Evolutionary conservation across 2,888 invertebrate species (phyloP), one percentile per base, ranked within the genome.

Genomic region (Eupithecia dodoneata): DNA sequence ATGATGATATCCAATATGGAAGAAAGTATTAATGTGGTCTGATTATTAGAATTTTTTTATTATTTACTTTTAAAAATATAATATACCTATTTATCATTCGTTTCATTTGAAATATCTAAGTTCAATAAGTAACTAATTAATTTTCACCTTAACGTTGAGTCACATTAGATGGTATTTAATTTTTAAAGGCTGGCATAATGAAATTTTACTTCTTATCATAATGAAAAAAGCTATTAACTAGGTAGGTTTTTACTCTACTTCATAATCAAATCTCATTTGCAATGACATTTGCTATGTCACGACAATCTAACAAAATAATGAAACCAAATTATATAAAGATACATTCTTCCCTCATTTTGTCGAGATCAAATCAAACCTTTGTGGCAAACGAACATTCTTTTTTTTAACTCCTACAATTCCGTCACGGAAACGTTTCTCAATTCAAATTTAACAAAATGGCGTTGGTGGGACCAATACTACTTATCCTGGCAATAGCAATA

Each of bases 1-100:
- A 12, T 15, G 59, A 66, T 65, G 77, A 73, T 47, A 44, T 15
- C 5, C 77, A 86, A 15, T 90, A 91, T 72, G 92, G 91, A 2
- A 89, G 88, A 74, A 76, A 78, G 69, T 78, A 63, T 30, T 74
- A 15, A 73, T 30, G 15, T 75, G 71, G 9, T 71, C 13, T 65
- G 59, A 41, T 65, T 41, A 7, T 18, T 41, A 41, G 0, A 9
- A 10, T 41, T 65, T 41, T 42, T 4, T 12, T 18, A 63, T 4
- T 63, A 59, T 18, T 18, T 9, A 59, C 18, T 18, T 55, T 55
- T n/a, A 5, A 18, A 59, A 10, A 18, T 2, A 9, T 18, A 18
- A 4, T 7, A 47, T 55, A 59, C 18, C 59, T 18, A 7, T 55
- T 59, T 59, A n/a, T 18, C 9, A 18, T 63, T 30, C 4, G 63